Evolutionary conservation across 2,797 vertebrate genomes (phyloP).

Genomic region (Scolopax bukidnonensis): DNA sequence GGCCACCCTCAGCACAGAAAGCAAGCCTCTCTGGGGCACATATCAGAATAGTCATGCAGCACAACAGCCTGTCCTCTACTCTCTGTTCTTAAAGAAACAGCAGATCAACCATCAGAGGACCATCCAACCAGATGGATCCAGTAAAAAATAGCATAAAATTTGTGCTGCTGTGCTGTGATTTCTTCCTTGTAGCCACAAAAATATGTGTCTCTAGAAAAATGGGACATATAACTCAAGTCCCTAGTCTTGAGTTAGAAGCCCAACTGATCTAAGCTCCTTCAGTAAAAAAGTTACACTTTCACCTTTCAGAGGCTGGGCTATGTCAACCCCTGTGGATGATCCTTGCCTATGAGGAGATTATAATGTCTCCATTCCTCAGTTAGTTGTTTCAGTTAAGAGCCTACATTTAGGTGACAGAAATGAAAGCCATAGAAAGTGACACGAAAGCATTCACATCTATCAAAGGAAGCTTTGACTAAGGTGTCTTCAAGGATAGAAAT

Average conservation of each 20-base stretch:
- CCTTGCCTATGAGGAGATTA: background rate
- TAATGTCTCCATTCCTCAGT: background rate
- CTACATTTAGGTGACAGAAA: background rate
- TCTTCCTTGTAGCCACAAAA: background rate
- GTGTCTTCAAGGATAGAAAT: background rate
- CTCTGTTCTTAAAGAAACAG: background rate
- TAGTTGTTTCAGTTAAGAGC: background rate
- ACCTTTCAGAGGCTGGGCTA: background rate
- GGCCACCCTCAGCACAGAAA: background rate
- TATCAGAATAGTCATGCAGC: background rate
- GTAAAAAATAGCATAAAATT: background rate
- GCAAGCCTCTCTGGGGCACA: background rate
- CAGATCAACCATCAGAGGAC: background rate
- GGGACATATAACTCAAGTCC: background rate
- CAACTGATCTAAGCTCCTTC: background rate
- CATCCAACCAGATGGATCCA: background rate
- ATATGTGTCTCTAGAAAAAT: too few relatives aligned
- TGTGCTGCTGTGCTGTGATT: background rate
- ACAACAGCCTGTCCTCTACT: background rate
- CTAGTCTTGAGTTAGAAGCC: background rate
- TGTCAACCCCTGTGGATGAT: background rate
- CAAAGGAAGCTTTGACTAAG: background rate
- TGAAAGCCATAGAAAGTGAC: background rate
- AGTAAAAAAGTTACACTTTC: background rate
- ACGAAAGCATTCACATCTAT: background rate